Evolutionary conservation across 2,888 invertebrate genomes (phyloP), one percentile per base, ranked within the genome.

Genomic region (Agrochola litura): DNA sequence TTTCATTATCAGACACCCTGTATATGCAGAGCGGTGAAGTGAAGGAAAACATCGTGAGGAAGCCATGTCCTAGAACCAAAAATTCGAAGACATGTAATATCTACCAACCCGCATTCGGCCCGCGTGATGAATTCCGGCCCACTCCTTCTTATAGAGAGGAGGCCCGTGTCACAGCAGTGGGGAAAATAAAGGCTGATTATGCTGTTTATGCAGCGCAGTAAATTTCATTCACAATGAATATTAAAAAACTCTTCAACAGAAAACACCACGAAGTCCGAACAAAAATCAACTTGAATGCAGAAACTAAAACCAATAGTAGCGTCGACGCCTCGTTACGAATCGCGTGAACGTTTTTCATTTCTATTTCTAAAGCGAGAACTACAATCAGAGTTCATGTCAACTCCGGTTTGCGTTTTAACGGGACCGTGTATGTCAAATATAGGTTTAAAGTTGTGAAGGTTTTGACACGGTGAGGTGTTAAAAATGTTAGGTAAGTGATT

Each of bases 301-400:
- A 58, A 77, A 80, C 77, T 75, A 73, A 68, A 83, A 77, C 86
- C 82, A 76, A 81, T 86, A 83, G 88, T 87, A 85, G 52, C 73
- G 63, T 66, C 87, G 81, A 83, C 68, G 74, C 77, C 88, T 91
- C 89, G 92, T 92, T 90, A 90, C 88, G 87, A 64, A 76, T 82
- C 74, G 77, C 75, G 84, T 67, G 75, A 80, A 80, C 66, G 81
- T 90, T 92, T 92, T 92, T 90, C 90, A 61, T 84, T 77, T 84
- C 54, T 73, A 90, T 92, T 92, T 90, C 85, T 89, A 87, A 85
- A 88, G 79, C 87, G 89, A 87, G 88, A 89, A 91, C 90, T 90
- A 90, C 91, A 92, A 92, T 91, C 92, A 91, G 79, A 75, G 84
- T 76, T 85, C 75, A 81, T 73, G 83, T 73, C 69, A 63, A 67